These are phyloP conservation scores for Gymnoscopelus braueri DNA, from an alignment of 2,797 vertebrate species.

Conservation along the genomic window DNA sequence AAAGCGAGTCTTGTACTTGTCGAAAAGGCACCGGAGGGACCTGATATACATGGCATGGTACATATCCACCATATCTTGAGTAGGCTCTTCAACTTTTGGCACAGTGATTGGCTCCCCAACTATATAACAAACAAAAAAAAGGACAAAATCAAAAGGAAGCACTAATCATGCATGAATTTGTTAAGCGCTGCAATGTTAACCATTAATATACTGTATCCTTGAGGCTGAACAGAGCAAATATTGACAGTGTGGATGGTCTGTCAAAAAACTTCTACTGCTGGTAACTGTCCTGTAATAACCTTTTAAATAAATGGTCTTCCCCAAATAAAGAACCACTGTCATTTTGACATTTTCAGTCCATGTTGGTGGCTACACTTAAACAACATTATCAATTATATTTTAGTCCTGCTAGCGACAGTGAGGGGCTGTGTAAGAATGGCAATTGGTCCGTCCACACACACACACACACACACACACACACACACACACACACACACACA, in stretches of 20 bases:
- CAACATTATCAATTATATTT: too few relatives aligned
- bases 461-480: too few relatives aligned
- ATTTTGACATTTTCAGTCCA: not conserved
- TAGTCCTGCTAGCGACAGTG: too few relatives aligned
- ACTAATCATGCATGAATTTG: not conserved
- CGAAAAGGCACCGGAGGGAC: constrained; percentile 90
- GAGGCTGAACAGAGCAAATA: constrained; percentile 23
- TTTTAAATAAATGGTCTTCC: not conserved
- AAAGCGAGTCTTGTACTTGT: constrained; percentile 92
- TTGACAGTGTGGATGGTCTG: constrained; percentile 24
- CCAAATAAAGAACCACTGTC: not conserved
- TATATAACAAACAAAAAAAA: constrained; percentile 52
- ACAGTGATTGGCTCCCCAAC: constrained; percentile 96
- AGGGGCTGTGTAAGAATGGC: too few relatives aligned
- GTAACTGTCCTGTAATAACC: constrained; percentile 8
- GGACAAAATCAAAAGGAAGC: not conserved
- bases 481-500: too few relatives aligned
- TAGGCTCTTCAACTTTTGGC: constrained; percentile 89
- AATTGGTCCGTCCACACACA: too few relatives aligned
- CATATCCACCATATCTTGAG: constrained; percentile 86
- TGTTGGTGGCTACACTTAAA: not conserved
- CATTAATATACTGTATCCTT: constrained; percentile 24
- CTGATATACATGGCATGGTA: constrained; percentile 91
- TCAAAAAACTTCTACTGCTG: constrained; percentile 22
- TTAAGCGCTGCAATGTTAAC: constrained; percentile 16